phyloP scores from a whole-genome alignment of 2,888 invertebrate species.

The Calephelis perditalis region DNA sequence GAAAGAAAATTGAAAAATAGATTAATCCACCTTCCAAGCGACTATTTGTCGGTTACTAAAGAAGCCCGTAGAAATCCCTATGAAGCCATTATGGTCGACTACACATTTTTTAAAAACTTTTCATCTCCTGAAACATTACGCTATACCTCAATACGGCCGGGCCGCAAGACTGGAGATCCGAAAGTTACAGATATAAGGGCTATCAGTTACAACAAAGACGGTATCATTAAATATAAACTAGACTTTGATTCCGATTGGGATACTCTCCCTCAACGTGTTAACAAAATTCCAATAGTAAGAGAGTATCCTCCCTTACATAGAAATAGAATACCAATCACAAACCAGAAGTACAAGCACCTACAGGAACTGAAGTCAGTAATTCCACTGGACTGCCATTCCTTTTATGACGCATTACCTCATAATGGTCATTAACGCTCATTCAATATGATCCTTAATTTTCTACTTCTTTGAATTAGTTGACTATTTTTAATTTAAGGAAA shows the following conservation, averaged over 20 bases:
- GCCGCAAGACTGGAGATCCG: too few species aligned
- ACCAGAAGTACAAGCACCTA: slow-evolving; percentile 17
- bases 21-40: too few species aligned
- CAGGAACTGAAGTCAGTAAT: slow-evolving; percentile 18
- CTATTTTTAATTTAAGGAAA: not conserved
- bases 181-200: too few species aligned
- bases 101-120: too few species aligned
- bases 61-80: too few species aligned
- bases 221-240: slow-evolving; percentile 5
- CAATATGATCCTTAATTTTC: slow-evolving; percentile 13
- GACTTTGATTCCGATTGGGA: not conserved
- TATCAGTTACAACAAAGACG: slow-evolving; percentile 3
- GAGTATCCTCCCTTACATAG: slow-evolving; percentile 15
- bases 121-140: too few species aligned
- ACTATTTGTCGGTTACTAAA: too few species aligned
- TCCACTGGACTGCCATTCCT: slow-evolving; percentile 14
- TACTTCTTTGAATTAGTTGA: not conserved
- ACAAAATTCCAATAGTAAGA: slow-evolving; percentile 12
- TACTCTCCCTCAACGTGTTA: slow-evolving; percentile 5
- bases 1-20: too few species aligned
- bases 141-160: too few species aligned
- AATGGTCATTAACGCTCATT: slow-evolving; percentile 17
- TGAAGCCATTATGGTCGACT: too few species aligned
- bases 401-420: slow-evolving; percentile 19
- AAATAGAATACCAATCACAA: slow-evolving; percentile 15